Conservation (phyloP, 2,797 vertebrate species). For the Propithecus deckenii region DNA sequence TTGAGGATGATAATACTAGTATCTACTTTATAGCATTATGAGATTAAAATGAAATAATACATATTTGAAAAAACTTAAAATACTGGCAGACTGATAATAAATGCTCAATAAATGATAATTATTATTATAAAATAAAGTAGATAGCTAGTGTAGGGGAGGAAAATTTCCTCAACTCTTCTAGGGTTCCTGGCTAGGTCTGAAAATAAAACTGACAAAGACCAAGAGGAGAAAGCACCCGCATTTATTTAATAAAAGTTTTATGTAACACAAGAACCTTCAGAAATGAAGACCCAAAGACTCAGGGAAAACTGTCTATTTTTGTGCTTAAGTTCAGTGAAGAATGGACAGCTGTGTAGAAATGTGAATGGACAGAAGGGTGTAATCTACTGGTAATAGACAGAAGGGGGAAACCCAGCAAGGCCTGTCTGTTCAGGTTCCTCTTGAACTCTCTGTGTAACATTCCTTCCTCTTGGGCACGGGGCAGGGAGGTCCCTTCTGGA, state of each 20-base stretch:
- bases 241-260: background rate
- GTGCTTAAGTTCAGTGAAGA: background rate
- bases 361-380: background rate
- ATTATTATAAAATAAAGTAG: background rate
- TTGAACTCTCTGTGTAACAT: background rate
- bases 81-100: background rate
- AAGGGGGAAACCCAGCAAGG: background rate
- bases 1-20: background rate
- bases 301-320: background rate
- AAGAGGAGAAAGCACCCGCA: background rate
- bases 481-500: background rate
- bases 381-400: background rate
- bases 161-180: background rate
- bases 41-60: background rate
- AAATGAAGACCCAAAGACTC: background rate
- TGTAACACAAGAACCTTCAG: background rate
- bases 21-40: background rate
- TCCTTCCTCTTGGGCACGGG: background rate
- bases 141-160: background rate
- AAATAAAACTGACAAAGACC: background rate
- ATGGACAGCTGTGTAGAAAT: background rate
- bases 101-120: background rate
- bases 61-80: background rate
- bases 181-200: background rate
- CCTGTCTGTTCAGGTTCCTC: background rate